Conservation (phyloP, 2,113 vertebrate genomes). For the Syngnathus floridae region DNA sequence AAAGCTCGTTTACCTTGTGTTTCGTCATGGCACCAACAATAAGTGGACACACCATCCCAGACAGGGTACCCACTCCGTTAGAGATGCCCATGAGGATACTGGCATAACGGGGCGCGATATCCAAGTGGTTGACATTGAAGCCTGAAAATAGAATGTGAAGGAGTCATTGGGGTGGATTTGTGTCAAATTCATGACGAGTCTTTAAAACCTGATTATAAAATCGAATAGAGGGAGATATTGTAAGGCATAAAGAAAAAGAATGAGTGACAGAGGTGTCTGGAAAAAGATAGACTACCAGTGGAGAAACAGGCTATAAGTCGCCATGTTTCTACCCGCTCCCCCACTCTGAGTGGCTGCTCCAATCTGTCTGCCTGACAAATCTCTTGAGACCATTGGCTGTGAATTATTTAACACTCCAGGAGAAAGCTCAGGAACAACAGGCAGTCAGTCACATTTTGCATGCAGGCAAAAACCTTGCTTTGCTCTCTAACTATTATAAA, state of each 20-base stretch:
- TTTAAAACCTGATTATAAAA: not conserved
- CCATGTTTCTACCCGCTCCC: conserved; percentile 38
- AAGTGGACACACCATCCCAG: conserved; percentile 97
- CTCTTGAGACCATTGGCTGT: conserved; percentile 58
- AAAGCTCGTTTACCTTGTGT: conserved; percentile 79
- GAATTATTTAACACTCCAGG: conserved; percentile 73
- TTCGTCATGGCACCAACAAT: conserved; percentile 99
- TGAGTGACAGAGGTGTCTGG: conserved; percentile 13
- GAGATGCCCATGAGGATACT: conserved; percentile 99
- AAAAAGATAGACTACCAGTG: conserved; percentile 29
- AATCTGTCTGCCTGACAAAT: conserved; percentile 50
- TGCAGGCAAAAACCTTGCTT: conserved; percentile 23
- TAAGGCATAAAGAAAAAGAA: not conserved
- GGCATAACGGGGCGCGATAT: conserved; percentile 96
- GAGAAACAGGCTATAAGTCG: conserved; percentile 32
- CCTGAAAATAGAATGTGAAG: conserved; percentile 60
- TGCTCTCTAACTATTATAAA: not conserved
- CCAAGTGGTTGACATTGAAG: conserved; percentile 98
- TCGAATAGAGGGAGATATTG: not conserved
- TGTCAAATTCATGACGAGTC: not conserved
- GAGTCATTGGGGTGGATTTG: not conserved
- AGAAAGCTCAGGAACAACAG: conserved; percentile 57
- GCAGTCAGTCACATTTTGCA: conserved; percentile 34
- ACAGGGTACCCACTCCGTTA: conserved; percentile 95
- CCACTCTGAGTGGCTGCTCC: conserved; percentile 53